Evolutionary conservation across 92 coral and sea anemone genomes (phyloP).

Genomic region (Siderastrea siderea): DNA sequence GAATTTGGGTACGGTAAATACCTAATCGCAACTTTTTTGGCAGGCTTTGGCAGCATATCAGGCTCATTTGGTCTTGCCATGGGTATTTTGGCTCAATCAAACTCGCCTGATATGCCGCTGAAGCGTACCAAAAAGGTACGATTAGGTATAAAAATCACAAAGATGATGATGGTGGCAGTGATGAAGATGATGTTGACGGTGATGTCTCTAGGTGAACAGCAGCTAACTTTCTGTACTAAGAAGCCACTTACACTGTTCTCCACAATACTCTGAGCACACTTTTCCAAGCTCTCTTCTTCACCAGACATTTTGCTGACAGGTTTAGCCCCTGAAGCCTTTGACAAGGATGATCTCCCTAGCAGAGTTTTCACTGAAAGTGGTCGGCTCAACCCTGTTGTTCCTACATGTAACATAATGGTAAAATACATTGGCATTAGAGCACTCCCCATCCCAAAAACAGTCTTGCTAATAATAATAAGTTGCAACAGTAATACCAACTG

Average conservation of each 20-base stretch:
- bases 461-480: too few species aligned
- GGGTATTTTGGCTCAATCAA: too few species aligned
- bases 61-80: too few species aligned
- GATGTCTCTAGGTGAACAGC: not conserved
- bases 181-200: not conserved
- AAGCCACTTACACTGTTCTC: slow-evolving; percentile 86
- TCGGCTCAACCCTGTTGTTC: slow-evolving; percentile 75
- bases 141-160: too few species aligned
- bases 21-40: too few species aligned
- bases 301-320: slow-evolving; percentile 68
- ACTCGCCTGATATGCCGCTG: too few species aligned
- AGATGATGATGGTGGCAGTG: too few species aligned
- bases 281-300: slow-evolving; percentile 83
- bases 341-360: slow-evolving; percentile 60
- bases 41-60: too few species aligned
- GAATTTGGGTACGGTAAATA: too few species aligned
- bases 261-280: slow-evolving; percentile 82
- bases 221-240: not conserved
- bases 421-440: not conserved
- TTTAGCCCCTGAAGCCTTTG: slow-evolving; percentile 64
- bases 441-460: too few species aligned
- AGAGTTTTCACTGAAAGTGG: slow-evolving; percentile 63
- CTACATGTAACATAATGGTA: not conserved
- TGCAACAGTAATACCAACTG: too few species aligned
- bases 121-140: too few species aligned